These are phyloP conservation scores for Helicoverpa zea DNA, from an alignment of 1,140 invertebrate species.

Conservation along the genomic window DNA sequence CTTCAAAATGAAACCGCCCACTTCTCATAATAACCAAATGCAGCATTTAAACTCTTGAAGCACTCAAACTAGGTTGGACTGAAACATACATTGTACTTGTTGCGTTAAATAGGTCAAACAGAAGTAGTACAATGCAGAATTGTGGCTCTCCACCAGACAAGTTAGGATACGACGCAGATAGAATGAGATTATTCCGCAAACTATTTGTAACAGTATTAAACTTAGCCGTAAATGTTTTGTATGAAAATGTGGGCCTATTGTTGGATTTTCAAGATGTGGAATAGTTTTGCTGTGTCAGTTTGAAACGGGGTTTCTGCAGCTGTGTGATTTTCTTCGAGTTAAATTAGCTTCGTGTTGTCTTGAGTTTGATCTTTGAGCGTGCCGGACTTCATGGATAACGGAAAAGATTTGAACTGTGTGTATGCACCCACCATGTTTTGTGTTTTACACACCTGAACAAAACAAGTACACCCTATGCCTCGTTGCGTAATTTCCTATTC, in stretches of 20 bases:
- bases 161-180: constrained; percentile 23
- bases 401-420: no score
- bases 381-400: no score
- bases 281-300: constrained; percentile 5
- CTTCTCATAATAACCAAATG: constrained; percentile 31
- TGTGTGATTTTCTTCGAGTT: no score
- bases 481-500: no score
- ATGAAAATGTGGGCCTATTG: neutral
- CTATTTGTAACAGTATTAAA: constrained; percentile 16
- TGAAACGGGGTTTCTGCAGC: neutral
- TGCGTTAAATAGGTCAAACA: constrained; percentile 33
- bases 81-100: constrained; percentile 21
- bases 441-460: no score
- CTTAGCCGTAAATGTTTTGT: constrained; percentile 20
- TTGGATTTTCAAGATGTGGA: neutral
- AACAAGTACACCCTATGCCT: no score
- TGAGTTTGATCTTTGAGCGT: no score
- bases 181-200: constrained; percentile 31
- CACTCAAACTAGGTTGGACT: constrained; percentile 42
- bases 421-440: no score
- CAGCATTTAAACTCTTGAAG: constrained; percentile 27
- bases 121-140: constrained; percentile 16
- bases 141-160: neutral
- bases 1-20: constrained; percentile 15
- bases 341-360: no score